phyloP scores from a whole-genome alignment of 2,797 vertebrate genomes.

The Anguilla marmorata region DNA sequence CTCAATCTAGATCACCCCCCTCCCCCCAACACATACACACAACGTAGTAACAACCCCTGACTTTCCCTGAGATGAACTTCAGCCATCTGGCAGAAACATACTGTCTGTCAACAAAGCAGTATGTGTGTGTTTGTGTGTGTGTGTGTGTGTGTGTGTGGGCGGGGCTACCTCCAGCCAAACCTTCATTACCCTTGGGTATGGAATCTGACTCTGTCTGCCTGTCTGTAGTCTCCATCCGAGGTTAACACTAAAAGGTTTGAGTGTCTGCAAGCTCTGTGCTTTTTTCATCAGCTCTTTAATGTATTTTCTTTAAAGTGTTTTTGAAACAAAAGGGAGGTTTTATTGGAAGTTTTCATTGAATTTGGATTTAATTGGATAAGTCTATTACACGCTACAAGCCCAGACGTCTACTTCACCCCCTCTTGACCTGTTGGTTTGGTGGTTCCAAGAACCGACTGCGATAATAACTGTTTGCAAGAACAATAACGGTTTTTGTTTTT shows the following conservation, averaged over 20 bases:
- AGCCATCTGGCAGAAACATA: not conserved
- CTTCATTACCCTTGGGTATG: conserved; percentile 23
- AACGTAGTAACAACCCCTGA: not conserved
- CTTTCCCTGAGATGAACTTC: conserved; percentile 12
- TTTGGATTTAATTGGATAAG: not conserved
- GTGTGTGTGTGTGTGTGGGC: not conserved
- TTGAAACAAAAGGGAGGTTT: not conserved
- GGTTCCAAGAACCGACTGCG: too few relatives aligned
- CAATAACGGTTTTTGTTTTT: not conserved
- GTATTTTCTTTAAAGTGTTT: not conserved
- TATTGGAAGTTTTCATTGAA: not conserved
- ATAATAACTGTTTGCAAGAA: not conserved
- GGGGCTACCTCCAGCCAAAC: not conserved
- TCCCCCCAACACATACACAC: not conserved
- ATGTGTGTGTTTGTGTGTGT: not conserved
- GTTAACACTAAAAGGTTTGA: not conserved
- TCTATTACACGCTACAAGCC: not conserved
- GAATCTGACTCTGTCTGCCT: not conserved
- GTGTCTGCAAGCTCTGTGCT: not conserved
- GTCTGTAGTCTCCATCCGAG: conserved; percentile 16
- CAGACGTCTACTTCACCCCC: not conserved
- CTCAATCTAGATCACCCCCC: conserved; percentile 38
- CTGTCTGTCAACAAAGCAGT: conserved; percentile 25
- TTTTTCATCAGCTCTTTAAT: not conserved
- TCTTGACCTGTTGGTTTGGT: not conserved